phyloP scores from a whole-genome alignment of 2,797 vertebrate species.

The Garrulus glandarius region DNA sequence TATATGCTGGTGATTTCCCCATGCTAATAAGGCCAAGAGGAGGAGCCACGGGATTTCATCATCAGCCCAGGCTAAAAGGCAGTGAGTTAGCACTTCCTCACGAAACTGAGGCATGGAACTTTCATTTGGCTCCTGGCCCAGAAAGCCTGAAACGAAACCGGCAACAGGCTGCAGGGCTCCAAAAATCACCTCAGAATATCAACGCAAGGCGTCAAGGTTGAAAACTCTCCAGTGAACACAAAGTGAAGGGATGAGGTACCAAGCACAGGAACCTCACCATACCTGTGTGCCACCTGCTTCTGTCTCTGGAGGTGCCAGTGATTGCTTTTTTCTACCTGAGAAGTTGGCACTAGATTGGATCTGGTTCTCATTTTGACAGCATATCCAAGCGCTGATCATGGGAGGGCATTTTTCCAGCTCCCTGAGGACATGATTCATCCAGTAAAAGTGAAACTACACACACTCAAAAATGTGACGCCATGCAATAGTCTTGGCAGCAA shows the following conservation, averaged over 20 bases:
- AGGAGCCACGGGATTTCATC: not conserved
- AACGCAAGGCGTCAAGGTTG: not conserved
- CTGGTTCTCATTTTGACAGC: not conserved
- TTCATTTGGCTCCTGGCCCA: slow-evolving; percentile 47
- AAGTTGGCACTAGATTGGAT: not conserved
- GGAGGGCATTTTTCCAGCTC: not conserved
- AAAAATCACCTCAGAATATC: not conserved
- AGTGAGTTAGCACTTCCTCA: not conserved
- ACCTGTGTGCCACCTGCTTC: rapidly evolving
- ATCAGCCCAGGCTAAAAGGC: not conserved
- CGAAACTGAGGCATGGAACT: not conserved
- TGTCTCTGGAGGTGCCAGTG: not conserved
- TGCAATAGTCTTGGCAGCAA: rapidly evolving
- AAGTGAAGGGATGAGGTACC: not conserved
- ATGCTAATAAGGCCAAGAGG: not conserved
- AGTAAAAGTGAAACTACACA: not conserved
- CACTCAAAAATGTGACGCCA: not conserved
- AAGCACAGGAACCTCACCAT: not conserved
- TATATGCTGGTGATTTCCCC: not conserved
- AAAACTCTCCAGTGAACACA: not conserved
- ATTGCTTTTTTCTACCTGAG: not conserved
- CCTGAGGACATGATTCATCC: not conserved
- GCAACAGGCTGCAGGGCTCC: not conserved
- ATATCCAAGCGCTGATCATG: rapidly evolving
- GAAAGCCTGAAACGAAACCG: not conserved